phyloP scores from a whole-genome alignment of 2,888 invertebrate species.

The Nymphalis polychloros region DNA sequence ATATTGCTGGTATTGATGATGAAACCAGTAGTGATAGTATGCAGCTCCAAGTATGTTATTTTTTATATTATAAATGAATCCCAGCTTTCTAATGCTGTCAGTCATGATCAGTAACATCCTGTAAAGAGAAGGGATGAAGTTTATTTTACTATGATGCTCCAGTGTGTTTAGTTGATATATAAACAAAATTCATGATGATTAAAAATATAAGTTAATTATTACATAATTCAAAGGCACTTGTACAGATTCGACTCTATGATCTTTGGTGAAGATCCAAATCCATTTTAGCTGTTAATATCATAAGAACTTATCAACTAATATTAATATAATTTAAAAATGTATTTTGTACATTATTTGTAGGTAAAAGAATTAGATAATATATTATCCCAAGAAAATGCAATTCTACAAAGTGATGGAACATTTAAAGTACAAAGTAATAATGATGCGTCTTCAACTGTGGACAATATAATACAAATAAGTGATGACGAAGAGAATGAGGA shows the following conservation, averaged over 20 bases:
- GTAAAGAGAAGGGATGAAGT: too few species aligned
- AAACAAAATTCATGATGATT: too few species aligned
- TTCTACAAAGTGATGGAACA: constrained; percentile 87
- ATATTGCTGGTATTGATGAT: constrained; percentile 62
- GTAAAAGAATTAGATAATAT: constrained; percentile 82
- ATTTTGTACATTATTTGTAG: constrained; percentile 57
- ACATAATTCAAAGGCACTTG: too few species aligned
- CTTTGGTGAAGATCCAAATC: too few species aligned
- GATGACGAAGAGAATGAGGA: constrained; percentile 70
- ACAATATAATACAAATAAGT: constrained; percentile 76
- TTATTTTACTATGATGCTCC: too few species aligned
- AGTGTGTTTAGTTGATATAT: too few species aligned
- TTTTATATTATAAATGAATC: constrained; percentile 1
- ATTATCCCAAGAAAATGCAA: constrained; percentile 79
- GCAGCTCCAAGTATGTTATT: constrained; percentile 79
- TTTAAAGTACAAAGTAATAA: constrained; percentile 57
- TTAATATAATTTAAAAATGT: background rate
- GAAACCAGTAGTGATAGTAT: constrained; percentile 73
- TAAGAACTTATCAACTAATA: too few species aligned
- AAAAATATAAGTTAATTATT: too few species aligned
- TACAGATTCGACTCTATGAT: too few species aligned
- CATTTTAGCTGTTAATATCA: too few species aligned
- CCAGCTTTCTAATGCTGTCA: background rate
- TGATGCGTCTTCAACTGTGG: constrained; percentile 44
- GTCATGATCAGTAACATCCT: background rate